Base-by-base conservation (phyloP, 2,888 invertebrate species). In the Melipona bicolor region DNA sequence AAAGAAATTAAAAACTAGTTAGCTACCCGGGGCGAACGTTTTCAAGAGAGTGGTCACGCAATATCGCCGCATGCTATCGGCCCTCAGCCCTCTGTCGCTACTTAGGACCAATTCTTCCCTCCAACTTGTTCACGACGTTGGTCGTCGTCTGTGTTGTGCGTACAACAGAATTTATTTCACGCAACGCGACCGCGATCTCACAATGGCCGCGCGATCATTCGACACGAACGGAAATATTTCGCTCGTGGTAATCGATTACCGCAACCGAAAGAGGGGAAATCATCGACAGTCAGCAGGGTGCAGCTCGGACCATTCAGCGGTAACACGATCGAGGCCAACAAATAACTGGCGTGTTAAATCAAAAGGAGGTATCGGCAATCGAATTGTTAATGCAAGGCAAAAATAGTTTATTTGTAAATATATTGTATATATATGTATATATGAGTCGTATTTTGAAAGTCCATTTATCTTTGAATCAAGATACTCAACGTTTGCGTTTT, bases 201-300 rank as follows among this genome's bases (percentile, higher is more conserved):
- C 87, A 88, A 88, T 89, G 17, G 78, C 83, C 65, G 36, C 32
- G 69, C 61, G 68, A 69, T 83, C 75, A 72, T 78, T 67, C 79
- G 80, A 77, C 73, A 71, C 69, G 83, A 75, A 82, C 79, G 87
- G 72, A 91, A 88, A 87, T 89, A 90, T 89, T 36, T 88, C 87
- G 81, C 79, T 36, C 81, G 84, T 88, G 86, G 90, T 91, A 91
- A 92, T 92, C 92, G 92, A 92, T 92, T 92, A 92, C 86, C 85
- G 70, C 83, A 83, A 81, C 79, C 90, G 90, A 92, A 92, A 89
- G 85, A 91, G 87, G 83, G 83, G 90, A 88, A 90, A 91, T 87
- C 90, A 90, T 86, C 87, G 85, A 73, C 84, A n/a, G 59, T 21
- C 73, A 65, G 67, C 36, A 68, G 79, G 69, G 69, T 56, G 73